These are phyloP conservation scores for Polydrusus tereticollis DNA, from an alignment of 2,888 invertebrate species.

Conservation along the genomic window DNA sequence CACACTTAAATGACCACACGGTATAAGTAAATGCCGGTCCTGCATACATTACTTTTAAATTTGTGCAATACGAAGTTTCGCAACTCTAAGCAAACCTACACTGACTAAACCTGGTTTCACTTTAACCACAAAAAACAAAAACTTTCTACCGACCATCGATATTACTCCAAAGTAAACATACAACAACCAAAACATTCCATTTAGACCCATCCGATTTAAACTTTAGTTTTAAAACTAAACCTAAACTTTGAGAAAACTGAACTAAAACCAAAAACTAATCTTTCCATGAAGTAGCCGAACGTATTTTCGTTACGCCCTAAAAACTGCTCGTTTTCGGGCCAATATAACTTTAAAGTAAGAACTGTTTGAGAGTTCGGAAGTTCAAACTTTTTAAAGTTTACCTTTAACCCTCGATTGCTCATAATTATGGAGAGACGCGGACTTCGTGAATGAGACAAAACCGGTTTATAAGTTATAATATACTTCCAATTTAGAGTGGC, in stretches of 20 bases:
- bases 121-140: neutral
- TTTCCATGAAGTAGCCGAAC: slow-evolving; percentile 20
- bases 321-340: slow-evolving; percentile 18
- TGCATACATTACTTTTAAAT: too few species aligned
- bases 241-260: slow-evolving; percentile 21
- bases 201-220: slow-evolving; percentile 5
- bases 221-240: slow-evolving; percentile 15
- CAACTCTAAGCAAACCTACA: too few species aligned
- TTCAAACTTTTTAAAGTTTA: slow-evolving; percentile 17
- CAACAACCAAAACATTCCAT: slow-evolving; percentile 16
- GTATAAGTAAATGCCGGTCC: too few species aligned
- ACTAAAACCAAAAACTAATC: slow-evolving; percentile 29
- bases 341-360: slow-evolving; percentile 26
- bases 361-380: slow-evolving; percentile 9
- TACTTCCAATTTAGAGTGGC: too few species aligned
- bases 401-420: slow-evolving; percentile 9
- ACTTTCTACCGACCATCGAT: neutral
- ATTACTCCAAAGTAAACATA: slow-evolving; percentile 3
- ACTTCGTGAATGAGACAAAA: too few species aligned
- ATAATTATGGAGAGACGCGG: too few species aligned
- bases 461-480: too few species aligned
- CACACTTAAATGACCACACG: too few species aligned
- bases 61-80: too few species aligned
- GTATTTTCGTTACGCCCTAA: slow-evolving; percentile 23
- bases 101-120: too few species aligned